Percentiles rank a stretch among this genome's conserved stretches.
phyloP scores from a whole-genome alignment of 2,113 vertebrate genomes.

The Camelus dromedarius region DNA sequence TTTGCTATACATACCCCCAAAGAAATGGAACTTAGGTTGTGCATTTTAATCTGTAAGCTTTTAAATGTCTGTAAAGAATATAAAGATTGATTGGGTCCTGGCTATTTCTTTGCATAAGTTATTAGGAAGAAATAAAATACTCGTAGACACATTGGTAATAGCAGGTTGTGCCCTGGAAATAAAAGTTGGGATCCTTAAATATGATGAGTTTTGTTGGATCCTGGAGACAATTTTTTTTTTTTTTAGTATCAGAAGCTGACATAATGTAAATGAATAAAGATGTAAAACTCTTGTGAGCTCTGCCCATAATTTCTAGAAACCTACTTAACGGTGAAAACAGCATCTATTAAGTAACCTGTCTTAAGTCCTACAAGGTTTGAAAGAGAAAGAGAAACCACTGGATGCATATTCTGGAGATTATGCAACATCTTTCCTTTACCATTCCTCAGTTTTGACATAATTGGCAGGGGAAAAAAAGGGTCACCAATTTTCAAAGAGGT shows the following conservation, averaged over 20 bases:
- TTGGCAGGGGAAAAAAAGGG: neutral
- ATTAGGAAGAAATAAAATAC: conserved; percentile 40
- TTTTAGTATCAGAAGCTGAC: neutral
- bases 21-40: neutral
- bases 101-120: conserved; percentile 10
- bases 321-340: conserved; percentile 35
- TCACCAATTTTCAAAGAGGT: conserved; percentile 8
- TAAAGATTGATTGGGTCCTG: neutral
- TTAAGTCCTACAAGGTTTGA: neutral
- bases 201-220: neutral
- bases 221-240: neutral
- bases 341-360: neutral
- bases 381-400: neutral
- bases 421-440: neutral
- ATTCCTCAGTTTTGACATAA: conserved; percentile 2
- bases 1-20: neutral
- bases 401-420: neutral
- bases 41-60: conserved; percentile 26
- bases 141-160: neutral
- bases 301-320: conserved; percentile 28
- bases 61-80: conserved; percentile 8
- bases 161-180: neutral
- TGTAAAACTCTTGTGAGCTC: neutral
- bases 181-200: conserved; percentile 39
- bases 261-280: conserved; percentile 17